phyloP scores from a whole-genome alignment of 2,113 vertebrate species.

The Cervus canadensis region DNA sequence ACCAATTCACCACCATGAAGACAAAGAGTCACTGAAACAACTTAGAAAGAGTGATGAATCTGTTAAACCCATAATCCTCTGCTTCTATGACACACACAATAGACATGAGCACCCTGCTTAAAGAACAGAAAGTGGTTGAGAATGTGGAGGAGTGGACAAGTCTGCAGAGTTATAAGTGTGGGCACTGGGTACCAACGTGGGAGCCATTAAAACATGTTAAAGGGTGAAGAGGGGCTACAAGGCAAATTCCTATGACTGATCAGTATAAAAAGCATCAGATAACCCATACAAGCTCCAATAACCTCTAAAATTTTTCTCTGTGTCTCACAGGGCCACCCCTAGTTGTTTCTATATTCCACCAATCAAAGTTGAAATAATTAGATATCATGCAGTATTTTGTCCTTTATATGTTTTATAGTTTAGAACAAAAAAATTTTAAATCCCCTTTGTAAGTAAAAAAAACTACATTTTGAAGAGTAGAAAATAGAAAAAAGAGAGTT shows the following conservation, averaged over 20 bases:
- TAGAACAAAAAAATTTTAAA: slow-evolving; percentile 33
- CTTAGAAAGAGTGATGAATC: neutral
- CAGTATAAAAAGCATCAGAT: neutral
- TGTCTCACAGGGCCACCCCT: neutral
- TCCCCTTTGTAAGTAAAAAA: neutral
- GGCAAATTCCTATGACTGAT: neutral
- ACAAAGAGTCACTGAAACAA: neutral
- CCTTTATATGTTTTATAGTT: neutral
- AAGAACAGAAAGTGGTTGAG: neutral
- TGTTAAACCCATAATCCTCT: neutral
- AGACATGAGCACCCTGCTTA: neutral
- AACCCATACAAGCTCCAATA: neutral
- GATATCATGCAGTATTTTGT: neutral
- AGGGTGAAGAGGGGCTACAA: neutral
- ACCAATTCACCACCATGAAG: neutral
- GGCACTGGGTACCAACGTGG: neutral
- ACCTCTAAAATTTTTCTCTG: neutral
- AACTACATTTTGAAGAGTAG: neutral
- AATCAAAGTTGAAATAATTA: neutral
- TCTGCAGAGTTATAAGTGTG: neutral
- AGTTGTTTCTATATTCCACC: neutral
- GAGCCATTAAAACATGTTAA: neutral
- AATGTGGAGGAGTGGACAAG: neutral
- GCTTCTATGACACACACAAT: neutral
- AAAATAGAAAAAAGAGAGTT: neutral